A percentile compares a stretch with the other conserved stretches of the same genome.
These are phyloP conservation scores for Pseudococcus viburni DNA, from an alignment of 2,888 invertebrate genomes.

Conservation along the genomic window DNA sequence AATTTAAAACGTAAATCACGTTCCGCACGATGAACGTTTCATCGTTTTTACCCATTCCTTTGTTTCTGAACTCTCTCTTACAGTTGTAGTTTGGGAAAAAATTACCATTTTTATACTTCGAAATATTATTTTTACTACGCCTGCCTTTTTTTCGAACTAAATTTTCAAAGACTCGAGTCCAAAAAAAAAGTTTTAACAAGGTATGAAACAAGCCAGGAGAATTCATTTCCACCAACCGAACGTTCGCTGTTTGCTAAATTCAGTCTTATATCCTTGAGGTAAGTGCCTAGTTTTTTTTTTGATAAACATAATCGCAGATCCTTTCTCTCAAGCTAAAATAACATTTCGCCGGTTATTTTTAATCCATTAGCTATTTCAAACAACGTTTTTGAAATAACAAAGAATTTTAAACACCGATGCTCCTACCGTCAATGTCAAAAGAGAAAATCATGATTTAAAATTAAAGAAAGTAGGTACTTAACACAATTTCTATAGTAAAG, in stretches of 20 bases:
- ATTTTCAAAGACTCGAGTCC: neutral
- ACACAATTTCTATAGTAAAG: too few relatives aligned
- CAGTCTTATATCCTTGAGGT: neutral
- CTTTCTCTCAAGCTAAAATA: neutral
- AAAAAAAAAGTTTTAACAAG: neutral
- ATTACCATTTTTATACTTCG: constrained; percentile 30
- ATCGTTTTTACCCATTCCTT: neutral
- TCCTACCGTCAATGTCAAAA: too few relatives aligned
- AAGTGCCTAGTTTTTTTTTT: neutral
- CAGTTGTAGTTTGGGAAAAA: constrained; percentile 9
- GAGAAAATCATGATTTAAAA: too few relatives aligned
- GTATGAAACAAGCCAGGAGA: neutral
- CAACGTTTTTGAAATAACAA: neutral
- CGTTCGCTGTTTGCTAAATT: neutral
- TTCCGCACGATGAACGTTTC: constrained; percentile 25
- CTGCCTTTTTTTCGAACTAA: neutral
- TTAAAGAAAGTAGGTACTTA: too few relatives aligned
- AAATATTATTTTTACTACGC: constrained; percentile 13
- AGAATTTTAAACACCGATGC: too few relatives aligned
- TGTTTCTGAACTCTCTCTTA: neutral
- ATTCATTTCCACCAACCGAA: neutral
- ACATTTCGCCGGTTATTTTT: neutral
- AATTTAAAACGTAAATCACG: constrained; percentile 45
- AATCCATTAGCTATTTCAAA: neutral
- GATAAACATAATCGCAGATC: neutral